A percentile compares a stretch with the other conserved stretches of the same genome.
phyloP scores from a whole-genome alignment of 2,113 vertebrate genomes.

The Empidonax traillii region DNA sequence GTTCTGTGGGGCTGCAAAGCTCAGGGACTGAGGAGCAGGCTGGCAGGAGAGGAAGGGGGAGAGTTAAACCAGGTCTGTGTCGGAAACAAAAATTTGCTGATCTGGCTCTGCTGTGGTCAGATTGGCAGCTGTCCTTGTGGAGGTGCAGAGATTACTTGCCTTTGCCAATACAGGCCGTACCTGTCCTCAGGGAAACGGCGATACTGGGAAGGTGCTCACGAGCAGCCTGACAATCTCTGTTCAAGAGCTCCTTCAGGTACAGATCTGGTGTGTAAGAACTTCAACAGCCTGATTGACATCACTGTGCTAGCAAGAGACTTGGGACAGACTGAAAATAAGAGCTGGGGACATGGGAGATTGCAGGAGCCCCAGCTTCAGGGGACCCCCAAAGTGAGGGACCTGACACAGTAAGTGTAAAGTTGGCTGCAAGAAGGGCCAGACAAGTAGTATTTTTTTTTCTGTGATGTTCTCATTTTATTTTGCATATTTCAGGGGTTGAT shows the following conservation, averaged over 20 bases:
- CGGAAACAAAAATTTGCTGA: neutral
- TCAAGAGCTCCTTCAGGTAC: neutral
- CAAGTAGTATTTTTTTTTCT: neutral
- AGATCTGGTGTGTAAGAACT: neutral
- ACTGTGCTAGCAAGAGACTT: neutral
- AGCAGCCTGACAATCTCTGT: neutral
- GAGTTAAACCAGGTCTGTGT: neutral
- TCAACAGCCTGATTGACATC: neutral
- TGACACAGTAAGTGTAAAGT: fast-evolving
- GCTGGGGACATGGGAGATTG: neutral
- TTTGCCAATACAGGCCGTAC: neutral
- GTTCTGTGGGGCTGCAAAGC: neutral
- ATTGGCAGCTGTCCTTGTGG: neutral
- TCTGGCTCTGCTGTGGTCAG: neutral
- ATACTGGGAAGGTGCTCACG: neutral
- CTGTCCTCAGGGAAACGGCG: neutral
- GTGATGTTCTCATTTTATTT: neutral
- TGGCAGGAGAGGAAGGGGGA: neutral
- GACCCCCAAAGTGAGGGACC: neutral
- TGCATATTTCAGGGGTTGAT: neutral
- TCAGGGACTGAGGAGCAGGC: neutral
- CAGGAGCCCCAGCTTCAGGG: neutral
- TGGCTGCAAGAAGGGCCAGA: neutral
- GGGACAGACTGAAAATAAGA: neutral
- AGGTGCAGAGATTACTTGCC: neutral